Conservation (phyloP, 2,888 invertebrate genomes). For the Sinelater perroti region DNA sequence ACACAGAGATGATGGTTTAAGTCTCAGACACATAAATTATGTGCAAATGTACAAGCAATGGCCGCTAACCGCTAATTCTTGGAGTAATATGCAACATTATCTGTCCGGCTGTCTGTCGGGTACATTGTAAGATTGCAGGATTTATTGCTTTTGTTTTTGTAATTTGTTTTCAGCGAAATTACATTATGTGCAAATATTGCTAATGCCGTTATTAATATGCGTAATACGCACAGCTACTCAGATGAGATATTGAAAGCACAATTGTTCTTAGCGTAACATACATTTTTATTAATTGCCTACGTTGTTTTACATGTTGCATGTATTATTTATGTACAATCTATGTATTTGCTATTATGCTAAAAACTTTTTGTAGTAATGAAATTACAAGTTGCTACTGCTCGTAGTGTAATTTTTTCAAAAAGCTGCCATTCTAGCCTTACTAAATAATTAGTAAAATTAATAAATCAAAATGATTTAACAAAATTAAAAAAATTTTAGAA, state of each 20-base stretch:
- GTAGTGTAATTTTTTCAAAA: no score
- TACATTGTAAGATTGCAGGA: constrained; percentile 36
- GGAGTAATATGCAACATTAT: constrained; percentile 47
- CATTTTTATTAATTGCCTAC: no score
- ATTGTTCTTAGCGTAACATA: no score
- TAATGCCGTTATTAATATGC: constrained; percentile 21
- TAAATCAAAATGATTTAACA: no score
- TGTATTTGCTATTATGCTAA: no score
- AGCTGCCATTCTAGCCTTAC: no score
- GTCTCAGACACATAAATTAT: constrained; percentile 54
- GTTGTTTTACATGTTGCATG: no score
- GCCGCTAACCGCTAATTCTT: constrained; percentile 46
- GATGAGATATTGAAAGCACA: neutral
- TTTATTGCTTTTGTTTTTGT: constrained; percentile 41
- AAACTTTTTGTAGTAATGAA: no score
- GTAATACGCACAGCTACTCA: neutral
- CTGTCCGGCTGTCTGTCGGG: constrained; percentile 40
- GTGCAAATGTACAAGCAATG: constrained; percentile 42
- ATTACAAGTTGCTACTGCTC: no score
- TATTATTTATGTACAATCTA: no score
- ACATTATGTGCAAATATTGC: constrained; percentile 8
- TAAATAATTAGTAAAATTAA: no score
- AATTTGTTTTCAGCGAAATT: constrained; percentile 14
- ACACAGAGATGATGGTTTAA: constrained; percentile 49
- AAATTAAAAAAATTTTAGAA: no score